A percentile compares a stretch with the other conserved stretches of the same genome.
phyloP scores from a whole-genome alignment of 2,797 vertebrate species.

The Xenentodon cancila region DNA sequence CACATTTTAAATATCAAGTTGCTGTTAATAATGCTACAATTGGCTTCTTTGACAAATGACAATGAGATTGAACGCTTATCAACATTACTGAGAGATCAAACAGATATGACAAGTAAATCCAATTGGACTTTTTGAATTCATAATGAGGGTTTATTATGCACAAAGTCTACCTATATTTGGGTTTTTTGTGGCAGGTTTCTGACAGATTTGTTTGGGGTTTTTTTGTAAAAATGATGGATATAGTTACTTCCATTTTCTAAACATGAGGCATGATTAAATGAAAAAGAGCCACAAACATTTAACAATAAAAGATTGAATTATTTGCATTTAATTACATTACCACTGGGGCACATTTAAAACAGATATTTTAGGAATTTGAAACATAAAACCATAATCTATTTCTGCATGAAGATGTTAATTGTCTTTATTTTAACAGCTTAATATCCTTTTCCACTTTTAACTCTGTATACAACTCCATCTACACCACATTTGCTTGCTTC shows the following conservation, averaged over 20 bases:
- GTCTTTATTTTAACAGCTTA: conserved; percentile 1
- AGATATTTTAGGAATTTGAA: no score
- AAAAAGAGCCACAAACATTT: no score
- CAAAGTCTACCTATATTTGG: conserved; percentile 15
- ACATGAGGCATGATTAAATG: no score
- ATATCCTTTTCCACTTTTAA: conserved; percentile 8
- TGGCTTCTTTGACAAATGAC: conserved; percentile 77
- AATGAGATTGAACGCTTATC: conserved; percentile 76
- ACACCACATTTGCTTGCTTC: conserved; percentile 4
- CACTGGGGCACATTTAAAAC: no score
- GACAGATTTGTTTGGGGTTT: conserved; percentile 33
- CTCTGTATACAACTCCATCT: conserved; percentile 3
- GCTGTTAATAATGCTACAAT: conserved; percentile 75
- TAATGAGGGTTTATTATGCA: conserved; percentile 59
- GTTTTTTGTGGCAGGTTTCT: conserved; percentile 40
- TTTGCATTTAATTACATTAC: no score
- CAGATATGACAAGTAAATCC: conserved; percentile 74
- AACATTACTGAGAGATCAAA: conserved; percentile 71
- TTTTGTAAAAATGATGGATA: no score
- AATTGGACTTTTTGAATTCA: conserved; percentile 59
- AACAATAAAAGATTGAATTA: no score
- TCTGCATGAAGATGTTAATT: neutral
- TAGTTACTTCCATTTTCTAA: no score
- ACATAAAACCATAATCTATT: conserved; percentile 23
- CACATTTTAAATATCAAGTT: conserved; percentile 83